Conservation (phyloP, 2,797 vertebrate genomes). For the Euphonia xanthogaster region DNA sequence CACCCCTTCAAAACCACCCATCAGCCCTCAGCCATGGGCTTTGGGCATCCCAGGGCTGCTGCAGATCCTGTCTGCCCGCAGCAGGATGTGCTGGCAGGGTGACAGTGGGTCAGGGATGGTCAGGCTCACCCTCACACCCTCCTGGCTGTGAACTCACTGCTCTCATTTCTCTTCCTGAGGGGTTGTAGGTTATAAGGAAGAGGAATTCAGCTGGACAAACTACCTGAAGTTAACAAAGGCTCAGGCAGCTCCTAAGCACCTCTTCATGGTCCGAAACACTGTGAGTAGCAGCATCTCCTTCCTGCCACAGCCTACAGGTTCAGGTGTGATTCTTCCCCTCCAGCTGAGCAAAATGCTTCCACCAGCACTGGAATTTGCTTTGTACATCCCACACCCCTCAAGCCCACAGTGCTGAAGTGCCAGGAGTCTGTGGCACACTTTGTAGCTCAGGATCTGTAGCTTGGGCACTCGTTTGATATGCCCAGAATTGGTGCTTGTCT, state of each 20-base stretch:
- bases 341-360: background rate
- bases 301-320: background rate
- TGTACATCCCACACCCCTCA: background rate
- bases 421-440: background rate
- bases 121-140: background rate
- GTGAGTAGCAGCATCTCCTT: constrained; percentile 77
- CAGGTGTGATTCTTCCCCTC: background rate
- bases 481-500: background rate
- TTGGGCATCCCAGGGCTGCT: background rate
- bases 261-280: constrained; percentile 86
- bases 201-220: constrained; percentile 96
- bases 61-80: background rate
- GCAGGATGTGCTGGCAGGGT: background rate
- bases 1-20: background rate
- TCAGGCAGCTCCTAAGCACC: constrained; percentile 91
- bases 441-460: background rate
- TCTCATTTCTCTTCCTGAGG: constrained; percentile 57
- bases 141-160: background rate
- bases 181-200: constrained; percentile 93
- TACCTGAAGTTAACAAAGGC: constrained; percentile 94
- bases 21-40: background rate
- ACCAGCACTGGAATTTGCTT: background rate
- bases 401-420: background rate
- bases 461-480: background rate
- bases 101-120: background rate